A percentile compares a stretch with the other conserved stretches of the same genome.
phyloP scores from a whole-genome alignment of 2,888 invertebrate species.

The Apocheima hispidaria region DNA sequence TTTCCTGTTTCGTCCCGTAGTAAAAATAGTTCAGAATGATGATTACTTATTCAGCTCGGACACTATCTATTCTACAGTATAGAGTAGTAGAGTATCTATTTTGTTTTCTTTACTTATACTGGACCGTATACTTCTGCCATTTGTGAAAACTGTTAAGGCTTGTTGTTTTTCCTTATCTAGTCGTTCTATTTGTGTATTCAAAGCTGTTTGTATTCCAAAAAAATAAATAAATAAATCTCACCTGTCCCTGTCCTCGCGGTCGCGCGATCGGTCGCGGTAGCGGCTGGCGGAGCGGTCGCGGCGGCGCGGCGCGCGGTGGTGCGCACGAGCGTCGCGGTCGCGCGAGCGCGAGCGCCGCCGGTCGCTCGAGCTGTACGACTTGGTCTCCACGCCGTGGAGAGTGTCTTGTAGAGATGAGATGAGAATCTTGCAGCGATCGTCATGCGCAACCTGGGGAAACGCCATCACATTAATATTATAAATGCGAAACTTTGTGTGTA shows the following conservation, averaged over 20 bases:
- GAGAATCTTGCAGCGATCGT: constrained; percentile 99
- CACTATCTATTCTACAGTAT: too few species aligned
- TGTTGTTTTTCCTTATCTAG: too few species aligned
- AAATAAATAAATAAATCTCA: constrained; percentile 37
- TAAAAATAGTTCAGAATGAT: too few species aligned
- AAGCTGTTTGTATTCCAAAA: not conserved
- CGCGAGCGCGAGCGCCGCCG: constrained; percentile 81
- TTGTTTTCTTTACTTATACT: too few species aligned
- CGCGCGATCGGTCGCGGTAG: constrained; percentile 76
- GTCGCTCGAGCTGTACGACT: constrained; percentile 93
- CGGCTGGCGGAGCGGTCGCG: constrained; percentile 75
- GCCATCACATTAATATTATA: not conserved
- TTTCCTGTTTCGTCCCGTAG: too few species aligned
- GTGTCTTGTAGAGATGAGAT: constrained; percentile 99
- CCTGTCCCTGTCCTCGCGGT: constrained; percentile 80
- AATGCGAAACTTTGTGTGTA: too few species aligned
- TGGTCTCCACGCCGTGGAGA: constrained; percentile 98
- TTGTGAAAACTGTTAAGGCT: too few species aligned
- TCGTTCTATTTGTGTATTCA: too few species aligned
- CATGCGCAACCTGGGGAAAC: constrained; percentile 90
- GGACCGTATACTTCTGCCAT: too few species aligned
- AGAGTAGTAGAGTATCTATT: too few species aligned
- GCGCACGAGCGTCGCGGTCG: constrained; percentile 65
- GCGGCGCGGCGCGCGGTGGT: constrained; percentile 75
- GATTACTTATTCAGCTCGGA: too few species aligned